phyloP scores from a whole-genome alignment of 2,888 invertebrate species.

The Epirrhoe tristata region DNA sequence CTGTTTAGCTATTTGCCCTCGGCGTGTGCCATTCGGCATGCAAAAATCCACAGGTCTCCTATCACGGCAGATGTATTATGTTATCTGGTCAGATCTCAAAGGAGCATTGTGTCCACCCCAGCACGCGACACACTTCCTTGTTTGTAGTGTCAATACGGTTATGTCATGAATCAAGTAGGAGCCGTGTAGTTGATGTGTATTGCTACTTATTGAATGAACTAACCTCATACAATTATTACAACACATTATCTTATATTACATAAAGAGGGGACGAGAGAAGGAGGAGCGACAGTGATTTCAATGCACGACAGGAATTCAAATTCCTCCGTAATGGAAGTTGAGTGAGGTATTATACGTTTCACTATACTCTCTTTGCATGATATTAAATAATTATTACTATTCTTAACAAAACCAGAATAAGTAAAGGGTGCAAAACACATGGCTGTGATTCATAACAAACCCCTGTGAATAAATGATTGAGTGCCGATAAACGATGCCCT shows the following conservation, averaged over 20 bases:
- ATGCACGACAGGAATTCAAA: too few relatives aligned
- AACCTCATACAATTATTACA: too few relatives aligned
- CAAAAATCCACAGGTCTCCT: conserved; percentile 51
- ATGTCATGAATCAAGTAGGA: conserved; percentile 13
- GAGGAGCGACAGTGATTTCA: too few relatives aligned
- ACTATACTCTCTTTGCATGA: too few relatives aligned
- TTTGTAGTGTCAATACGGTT: conserved; percentile 49
- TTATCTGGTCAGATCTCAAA: conserved; percentile 80
- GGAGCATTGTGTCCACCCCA: conserved; percentile 77
- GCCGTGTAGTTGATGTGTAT: conserved; percentile 12
- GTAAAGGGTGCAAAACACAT: conserved; percentile 3
- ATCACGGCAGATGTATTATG: conserved; percentile 81
- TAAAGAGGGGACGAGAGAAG: too few relatives aligned
- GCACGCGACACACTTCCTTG: conserved; percentile 75
- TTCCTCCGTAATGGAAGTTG: too few relatives aligned
- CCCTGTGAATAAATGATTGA: conserved; percentile 21
- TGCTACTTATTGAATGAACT: not conserved
- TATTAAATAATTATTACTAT: too few relatives aligned
- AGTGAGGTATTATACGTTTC: too few relatives aligned
- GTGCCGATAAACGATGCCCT: conserved; percentile 35
- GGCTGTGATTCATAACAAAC: not conserved
- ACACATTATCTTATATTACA: too few relatives aligned
- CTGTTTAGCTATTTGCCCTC: not conserved
- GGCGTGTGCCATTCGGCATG: conserved; percentile 15
- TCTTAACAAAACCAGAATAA: not conserved